Evolutionary conservation across 2,888 invertebrate species (phyloP).

Genomic region (Ischnus inquisitorius): DNA sequence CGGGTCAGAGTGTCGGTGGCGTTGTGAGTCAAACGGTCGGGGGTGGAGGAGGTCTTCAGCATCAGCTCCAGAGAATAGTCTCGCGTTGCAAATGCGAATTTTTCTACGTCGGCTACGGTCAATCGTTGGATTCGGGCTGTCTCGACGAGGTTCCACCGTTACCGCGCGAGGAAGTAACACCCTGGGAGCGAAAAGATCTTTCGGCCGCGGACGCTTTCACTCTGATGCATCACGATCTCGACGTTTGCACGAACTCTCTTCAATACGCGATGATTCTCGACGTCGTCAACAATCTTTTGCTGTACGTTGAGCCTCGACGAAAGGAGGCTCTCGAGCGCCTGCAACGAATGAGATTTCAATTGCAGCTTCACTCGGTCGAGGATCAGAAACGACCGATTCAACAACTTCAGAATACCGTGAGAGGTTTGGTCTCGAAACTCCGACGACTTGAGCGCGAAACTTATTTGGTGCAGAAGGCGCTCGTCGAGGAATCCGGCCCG

Average conservation of each 20-base stretch:
- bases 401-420: conserved; percentile 91
- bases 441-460: conserved; percentile 95
- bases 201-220: conserved; percentile 98
- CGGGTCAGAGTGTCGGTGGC: conserved; percentile 98
- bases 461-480: conserved; percentile 93
- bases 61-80: conserved; percentile 97
- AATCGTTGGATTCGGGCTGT: conserved; percentile 89
- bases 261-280: conserved; percentile 99
- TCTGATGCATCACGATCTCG: conserved; percentile 98
- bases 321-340: conserved; percentile 95
- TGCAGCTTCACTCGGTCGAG: conserved; percentile 96
- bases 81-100: conserved; percentile 99
- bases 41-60: conserved; percentile 88
- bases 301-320: conserved; percentile 98
- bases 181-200: conserved; percentile 92
- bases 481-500: conserved; percentile 90
- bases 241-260: conserved; percentile 98
- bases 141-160: conserved; percentile 90
- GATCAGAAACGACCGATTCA: conserved; percentile 97
- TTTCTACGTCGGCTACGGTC: conserved; percentile 97
- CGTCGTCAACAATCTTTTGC: conserved; percentile 97
- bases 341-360: conserved; percentile 97
- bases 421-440: conserved; percentile 92
- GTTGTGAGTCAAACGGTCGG: conserved; percentile 97
- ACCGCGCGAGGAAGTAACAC: conserved; percentile 90